These are phyloP conservation scores for Atherinomorus stipes DNA, from an alignment of 2,113 vertebrate genomes.

Conservation along the genomic window DNA sequence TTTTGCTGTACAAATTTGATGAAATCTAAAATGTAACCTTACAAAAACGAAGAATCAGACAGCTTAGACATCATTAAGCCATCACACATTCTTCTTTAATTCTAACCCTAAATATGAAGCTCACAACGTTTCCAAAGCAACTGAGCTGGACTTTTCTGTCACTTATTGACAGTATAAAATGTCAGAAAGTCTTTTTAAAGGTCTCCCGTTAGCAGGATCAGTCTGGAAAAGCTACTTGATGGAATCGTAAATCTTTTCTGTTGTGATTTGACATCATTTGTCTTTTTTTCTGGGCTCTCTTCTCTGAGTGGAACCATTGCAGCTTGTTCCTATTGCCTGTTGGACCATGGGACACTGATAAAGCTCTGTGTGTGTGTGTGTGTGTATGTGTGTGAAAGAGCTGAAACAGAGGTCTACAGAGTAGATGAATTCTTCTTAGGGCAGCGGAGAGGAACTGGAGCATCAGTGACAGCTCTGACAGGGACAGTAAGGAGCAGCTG, in stretches of 20 bases:
- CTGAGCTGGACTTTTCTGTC: neutral
- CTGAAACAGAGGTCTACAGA: conserved; percentile 25
- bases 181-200: neutral
- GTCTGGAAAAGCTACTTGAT: conserved; percentile 18
- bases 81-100: neutral
- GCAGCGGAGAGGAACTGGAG: conserved; percentile 50
- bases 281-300: conserved; percentile 21
- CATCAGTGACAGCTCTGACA: conserved; percentile 10
- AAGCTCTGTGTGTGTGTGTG: neutral
- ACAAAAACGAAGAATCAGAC: neutral
- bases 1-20: too few relatives aligned
- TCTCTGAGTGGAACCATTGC: conserved; percentile 64
- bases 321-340: conserved; percentile 33
- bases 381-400: conserved; percentile 11
- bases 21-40: too few relatives aligned
- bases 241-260: conserved; percentile 28
- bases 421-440: conserved; percentile 38
- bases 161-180: neutral
- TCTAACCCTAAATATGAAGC: neutral
- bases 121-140: neutral
- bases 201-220: conserved; percentile 6
- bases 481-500: neutral
- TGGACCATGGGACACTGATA: conserved; percentile 53
- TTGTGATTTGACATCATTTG: conserved; percentile 24
- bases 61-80: too few relatives aligned